These are phyloP conservation scores for Eristalinus sepulchralis DNA, from an alignment of 2,888 invertebrate genomes.

Conservation along the genomic window DNA sequence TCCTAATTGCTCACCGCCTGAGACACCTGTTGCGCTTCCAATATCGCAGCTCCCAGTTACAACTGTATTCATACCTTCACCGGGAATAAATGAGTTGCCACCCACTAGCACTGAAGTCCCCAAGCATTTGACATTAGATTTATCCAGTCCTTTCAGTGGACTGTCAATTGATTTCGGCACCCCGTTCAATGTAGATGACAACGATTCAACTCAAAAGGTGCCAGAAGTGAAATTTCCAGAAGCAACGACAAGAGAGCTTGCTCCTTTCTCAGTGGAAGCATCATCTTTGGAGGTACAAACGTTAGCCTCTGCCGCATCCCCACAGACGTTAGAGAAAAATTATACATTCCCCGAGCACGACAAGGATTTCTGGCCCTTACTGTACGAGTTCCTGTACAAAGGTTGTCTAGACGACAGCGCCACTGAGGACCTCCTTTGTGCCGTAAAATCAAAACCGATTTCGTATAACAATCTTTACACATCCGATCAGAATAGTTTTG, in stretches of 20 bases:
- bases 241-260: neutral
- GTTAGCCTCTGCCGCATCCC: neutral
- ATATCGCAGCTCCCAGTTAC: slow-evolving; percentile 37
- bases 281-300: neutral
- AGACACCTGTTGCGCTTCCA: neutral
- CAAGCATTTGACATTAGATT: slow-evolving; percentile 16
- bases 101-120: slow-evolving; percentile 14
- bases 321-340: neutral
- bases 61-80: slow-evolving; percentile 8
- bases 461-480: slow-evolving; percentile 17
- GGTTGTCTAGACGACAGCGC: slow-evolving; percentile 37
- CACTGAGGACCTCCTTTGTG: slow-evolving; percentile 16
- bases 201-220: neutral
- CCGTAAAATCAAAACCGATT: slow-evolving; percentile 18
- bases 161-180: neutral
- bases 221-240: neutral
- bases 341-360: neutral
- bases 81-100: neutral
- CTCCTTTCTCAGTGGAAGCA: neutral
- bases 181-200: neutral
- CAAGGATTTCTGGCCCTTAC: slow-evolving; percentile 39
- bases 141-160: neutral
- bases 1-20: slow-evolving; percentile 26
- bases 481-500: slow-evolving; percentile 35
- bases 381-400: slow-evolving; percentile 52